Evolutionary conservation across 2,113 vertebrate genomes (phyloP).

Genomic region (Antigone vipio): DNA sequence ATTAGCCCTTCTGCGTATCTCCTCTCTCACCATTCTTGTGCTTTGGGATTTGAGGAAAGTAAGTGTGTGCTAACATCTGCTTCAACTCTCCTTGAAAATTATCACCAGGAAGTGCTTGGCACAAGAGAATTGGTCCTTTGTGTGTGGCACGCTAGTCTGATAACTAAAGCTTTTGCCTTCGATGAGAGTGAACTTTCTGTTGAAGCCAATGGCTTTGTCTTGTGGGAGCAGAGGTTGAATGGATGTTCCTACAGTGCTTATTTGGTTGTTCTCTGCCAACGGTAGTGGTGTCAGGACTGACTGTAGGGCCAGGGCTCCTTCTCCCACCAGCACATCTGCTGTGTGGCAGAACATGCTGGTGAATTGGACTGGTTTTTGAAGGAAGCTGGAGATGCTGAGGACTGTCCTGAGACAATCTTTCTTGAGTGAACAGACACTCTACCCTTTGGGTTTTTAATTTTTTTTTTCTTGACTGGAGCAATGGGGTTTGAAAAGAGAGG

Average conservation of each 20-base stretch:
- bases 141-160: neutral
- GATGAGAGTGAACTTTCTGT: neutral
- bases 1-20: neutral
- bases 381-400: neutral
- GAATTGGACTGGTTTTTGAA: neutral
- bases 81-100: neutral
- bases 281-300: rapidly evolving
- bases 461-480: neutral
- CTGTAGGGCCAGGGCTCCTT: neutral
- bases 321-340: neutral
- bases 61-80: neutral
- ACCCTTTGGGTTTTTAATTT: too few relatives aligned
- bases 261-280: neutral
- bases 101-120: neutral
- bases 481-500: neutral
- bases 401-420: neutral
- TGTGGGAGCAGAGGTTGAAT: neutral
- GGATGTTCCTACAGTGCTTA: neutral
- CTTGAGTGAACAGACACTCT: neutral
- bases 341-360: neutral
- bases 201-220: neutral
- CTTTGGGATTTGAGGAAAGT: neutral
- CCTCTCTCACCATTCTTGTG: neutral
- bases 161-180: neutral
- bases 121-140: neutral